Conservation (phyloP, 2,113 vertebrate species). For the Catharus minimus region DNA sequence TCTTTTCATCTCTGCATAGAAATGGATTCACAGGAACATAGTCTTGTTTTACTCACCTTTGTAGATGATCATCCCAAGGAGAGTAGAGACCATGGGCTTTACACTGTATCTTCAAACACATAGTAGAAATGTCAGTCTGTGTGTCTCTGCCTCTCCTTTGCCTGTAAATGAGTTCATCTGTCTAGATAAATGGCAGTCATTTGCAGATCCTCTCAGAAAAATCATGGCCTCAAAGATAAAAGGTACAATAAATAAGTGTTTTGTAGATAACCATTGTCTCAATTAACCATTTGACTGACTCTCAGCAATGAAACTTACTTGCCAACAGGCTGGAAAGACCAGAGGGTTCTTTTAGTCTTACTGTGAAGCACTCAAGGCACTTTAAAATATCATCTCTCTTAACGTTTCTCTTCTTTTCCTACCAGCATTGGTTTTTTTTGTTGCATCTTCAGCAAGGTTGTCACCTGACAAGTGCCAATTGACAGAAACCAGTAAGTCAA, state of each 20-base stretch:
- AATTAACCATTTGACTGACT: not conserved
- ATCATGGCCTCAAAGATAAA: not conserved
- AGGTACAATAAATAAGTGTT: not conserved
- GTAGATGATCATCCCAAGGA: not conserved
- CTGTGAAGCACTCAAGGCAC: not conserved
- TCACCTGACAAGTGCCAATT: not conserved
- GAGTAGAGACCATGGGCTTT: not conserved
- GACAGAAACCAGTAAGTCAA: not conserved
- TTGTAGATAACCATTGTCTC: constrained; percentile 3
- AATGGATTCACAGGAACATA: not conserved
- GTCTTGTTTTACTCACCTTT: not conserved
- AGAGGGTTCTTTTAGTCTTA: not conserved
- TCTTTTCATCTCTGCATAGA: not conserved
- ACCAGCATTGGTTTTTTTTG: not conserved
- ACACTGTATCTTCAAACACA: not conserved
- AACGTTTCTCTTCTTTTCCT: not conserved
- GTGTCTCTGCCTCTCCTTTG: not conserved
- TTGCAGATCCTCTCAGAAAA: not conserved
- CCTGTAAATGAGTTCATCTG: not conserved
- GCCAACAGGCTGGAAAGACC: not conserved
- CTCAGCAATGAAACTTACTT: not conserved
- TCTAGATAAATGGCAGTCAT: not conserved
- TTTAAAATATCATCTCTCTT: not conserved
- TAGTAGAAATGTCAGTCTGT: rapidly evolving
- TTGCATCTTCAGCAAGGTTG: not conserved